These are phyloP conservation scores for Dicentrarchus labrax DNA, from an alignment of 2,113 vertebrate genomes.

Conservation along the genomic window DNA sequence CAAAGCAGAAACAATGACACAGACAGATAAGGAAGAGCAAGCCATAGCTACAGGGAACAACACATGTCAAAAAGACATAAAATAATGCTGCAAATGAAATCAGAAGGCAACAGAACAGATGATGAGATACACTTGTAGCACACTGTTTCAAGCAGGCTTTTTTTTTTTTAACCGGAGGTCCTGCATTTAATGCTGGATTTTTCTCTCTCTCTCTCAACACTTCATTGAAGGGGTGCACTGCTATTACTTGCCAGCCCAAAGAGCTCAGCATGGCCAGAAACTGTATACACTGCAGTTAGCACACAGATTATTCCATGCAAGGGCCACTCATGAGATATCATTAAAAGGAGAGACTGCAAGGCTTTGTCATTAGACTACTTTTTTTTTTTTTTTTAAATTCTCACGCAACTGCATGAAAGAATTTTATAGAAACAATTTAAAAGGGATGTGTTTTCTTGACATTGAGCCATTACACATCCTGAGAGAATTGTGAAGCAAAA, in stretches of 20 bases:
- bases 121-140: conserved; percentile 22
- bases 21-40: conserved; percentile 50
- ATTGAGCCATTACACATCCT: neutral
- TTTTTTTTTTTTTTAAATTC: neutral
- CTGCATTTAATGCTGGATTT: neutral
- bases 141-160: conserved; percentile 9
- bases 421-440: neutral
- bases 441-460: neutral
- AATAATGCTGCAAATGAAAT: conserved; percentile 59
- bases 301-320: neutral
- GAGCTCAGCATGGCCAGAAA: neutral
- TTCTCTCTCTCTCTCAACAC: neutral
- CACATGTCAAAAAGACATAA: conserved; percentile 6
- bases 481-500: neutral
- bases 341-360: neutral
- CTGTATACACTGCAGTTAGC: neutral
- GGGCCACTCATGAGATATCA: neutral
- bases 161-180: neutral
- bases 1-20: conserved; percentile 54
- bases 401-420: neutral
- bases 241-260: neutral
- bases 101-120: conserved; percentile 49
- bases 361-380: neutral
- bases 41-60: conserved; percentile 47
- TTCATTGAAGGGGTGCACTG: neutral